phyloP scores from a whole-genome alignment of 2,113 vertebrate species.

The Bubo bubo region DNA sequence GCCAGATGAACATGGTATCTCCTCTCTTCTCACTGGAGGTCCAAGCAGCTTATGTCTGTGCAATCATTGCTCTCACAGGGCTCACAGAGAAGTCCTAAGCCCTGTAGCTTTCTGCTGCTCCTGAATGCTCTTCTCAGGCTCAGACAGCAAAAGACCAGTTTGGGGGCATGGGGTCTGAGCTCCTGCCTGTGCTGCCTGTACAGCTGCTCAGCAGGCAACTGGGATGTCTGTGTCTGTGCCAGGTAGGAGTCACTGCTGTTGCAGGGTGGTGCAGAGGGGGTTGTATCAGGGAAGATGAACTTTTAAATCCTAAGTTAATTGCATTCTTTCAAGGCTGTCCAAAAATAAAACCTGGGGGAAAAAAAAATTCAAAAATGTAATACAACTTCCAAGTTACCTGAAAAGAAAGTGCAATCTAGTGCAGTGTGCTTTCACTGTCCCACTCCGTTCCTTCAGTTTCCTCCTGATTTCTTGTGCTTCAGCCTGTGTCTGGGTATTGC shows the following conservation, averaged over 20 bases:
- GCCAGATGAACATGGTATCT: fast-evolving
- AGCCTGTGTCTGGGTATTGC: background rate
- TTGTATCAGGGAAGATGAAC: background rate
- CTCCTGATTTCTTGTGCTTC: constrained; percentile 47
- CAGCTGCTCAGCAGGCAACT: background rate
- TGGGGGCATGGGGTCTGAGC: background rate
- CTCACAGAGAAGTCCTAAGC: background rate
- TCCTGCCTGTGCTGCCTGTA: background rate
- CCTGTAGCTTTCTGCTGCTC: background rate
- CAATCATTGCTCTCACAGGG: background rate
- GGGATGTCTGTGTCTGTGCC: background rate
- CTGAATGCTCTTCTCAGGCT: background rate
- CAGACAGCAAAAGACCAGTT: background rate
- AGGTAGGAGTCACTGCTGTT: background rate
- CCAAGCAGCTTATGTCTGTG: background rate
- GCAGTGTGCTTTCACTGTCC: constrained; percentile 46
- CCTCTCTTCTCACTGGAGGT: background rate
- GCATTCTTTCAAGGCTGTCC: background rate
- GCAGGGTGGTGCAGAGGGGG: background rate
- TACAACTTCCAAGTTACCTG: background rate
- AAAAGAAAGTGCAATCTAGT: constrained; percentile 55
- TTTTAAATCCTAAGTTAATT: background rate
- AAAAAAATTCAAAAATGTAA: background rate
- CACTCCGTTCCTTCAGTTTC: background rate
- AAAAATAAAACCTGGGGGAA: background rate